Percentiles rank a stretch among this genome's conserved stretches.
These are phyloP conservation scores for Callionymus lyra DNA, from an alignment of 2,113 vertebrate species.

Conservation along the genomic window DNA sequence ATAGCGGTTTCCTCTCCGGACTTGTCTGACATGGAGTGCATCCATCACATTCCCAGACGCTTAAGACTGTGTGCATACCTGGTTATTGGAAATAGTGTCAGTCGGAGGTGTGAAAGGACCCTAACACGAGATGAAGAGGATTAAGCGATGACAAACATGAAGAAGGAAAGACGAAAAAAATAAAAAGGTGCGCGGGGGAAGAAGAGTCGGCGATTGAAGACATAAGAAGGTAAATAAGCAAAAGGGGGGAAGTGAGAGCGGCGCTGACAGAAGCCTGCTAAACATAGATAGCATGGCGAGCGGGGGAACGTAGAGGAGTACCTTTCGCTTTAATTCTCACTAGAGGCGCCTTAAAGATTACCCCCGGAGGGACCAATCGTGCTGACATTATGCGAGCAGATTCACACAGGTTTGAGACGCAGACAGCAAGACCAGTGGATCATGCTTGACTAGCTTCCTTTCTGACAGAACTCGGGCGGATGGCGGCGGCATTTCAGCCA, in stretches of 20 bases:
- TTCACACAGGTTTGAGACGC: constrained; percentile 19
- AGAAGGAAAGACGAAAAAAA: too few species aligned
- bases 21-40: too few species aligned
- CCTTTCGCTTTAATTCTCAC: constrained; percentile 38
- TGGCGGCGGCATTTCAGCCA: constrained; percentile 36
- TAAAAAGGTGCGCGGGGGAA: constrained; percentile 41
- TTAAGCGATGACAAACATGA: constrained; percentile 57
- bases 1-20: too few species aligned
- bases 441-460: constrained; percentile 34
- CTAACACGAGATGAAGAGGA: constrained; percentile 49
- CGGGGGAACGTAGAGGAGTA: constrained; percentile 13
- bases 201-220: constrained; percentile 50
- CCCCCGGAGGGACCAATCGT: constrained; percentile 37
- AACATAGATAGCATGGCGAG: constrained; percentile 31
- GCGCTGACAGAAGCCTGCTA: constrained; percentile 26
- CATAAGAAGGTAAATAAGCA: constrained; percentile 25
- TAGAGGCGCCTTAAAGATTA: constrained; percentile 14
- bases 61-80: not conserved
- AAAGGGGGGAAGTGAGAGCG: constrained; percentile 7
- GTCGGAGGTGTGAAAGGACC: constrained; percentile 8
- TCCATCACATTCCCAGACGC: too few species aligned
- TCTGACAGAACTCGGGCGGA: constrained; percentile 34
- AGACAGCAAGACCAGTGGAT: constrained; percentile 16
- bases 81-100: not conserved
- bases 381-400: constrained; percentile 17